Base-by-base conservation (phyloP, 2,888 invertebrate genomes). In the Stenoptilia bipunctidactyla region DNA sequence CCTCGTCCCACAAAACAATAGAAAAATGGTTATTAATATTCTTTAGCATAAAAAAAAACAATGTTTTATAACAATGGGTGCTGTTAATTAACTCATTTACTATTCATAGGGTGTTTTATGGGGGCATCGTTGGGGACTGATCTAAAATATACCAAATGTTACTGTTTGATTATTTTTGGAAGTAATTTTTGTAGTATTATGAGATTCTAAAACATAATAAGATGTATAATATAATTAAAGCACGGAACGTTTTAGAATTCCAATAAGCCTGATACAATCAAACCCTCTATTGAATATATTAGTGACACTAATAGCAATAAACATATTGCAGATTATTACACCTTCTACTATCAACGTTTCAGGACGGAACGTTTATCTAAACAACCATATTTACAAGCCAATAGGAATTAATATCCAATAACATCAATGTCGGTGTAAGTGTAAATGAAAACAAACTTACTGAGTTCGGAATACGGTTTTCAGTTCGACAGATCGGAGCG, bases 61-160 rank as follows among this genome's bases (percentile, higher is more conserved):
- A 57, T 58, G 63, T 52, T 53, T 57, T 66, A 62, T 71, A 72
- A 83, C 83, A 83, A 83, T 83, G 77, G 82, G 72, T 79, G 74
- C 67, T 76, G 77, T 83, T 83, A 83, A 83, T 83, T 80, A 72
- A 65, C 71, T 83, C 79, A 77, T 80, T 83, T 80, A 61, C 64
- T 56, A 82, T 82, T 79, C 80, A 75, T 72, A 67, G 82, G 76
- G 77, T 58, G 71, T 59, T 51, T 34, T 6, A 30, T 30, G n/a
- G 10, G 30, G 30, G 30, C 10, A 30, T 30, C 30, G 4, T 9
- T 30, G 12, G 30, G 12, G 12, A 30, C 30, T 20, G 20, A 20
- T 20, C 20, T 20, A 20, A 20, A 20, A 20, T 20, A 8, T 20
- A 20, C 20, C 20, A 20, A 20, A 20, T 20, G 20, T 20, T 20